Conservation (phyloP, 2,888 invertebrate genomes). For the Orgyia antiqua region DNA sequence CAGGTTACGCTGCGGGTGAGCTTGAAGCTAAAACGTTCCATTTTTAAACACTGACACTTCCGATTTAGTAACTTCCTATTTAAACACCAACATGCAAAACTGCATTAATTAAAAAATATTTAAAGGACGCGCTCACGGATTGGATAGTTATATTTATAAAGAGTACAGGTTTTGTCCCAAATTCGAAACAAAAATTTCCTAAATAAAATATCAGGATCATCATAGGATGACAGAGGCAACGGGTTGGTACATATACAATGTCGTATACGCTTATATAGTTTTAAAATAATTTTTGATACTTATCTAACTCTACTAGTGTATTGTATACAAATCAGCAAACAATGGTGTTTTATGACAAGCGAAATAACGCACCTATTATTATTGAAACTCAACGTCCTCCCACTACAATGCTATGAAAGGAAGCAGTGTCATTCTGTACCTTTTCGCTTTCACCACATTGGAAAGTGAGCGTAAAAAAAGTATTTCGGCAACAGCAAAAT, state of each 20-base stretch:
- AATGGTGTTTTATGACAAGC: slow-evolving; percentile 48
- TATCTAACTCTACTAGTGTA: no score
- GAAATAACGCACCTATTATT: slow-evolving; percentile 48
- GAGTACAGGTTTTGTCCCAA: no score
- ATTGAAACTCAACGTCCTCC: slow-evolving; percentile 63
- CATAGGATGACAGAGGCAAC: no score
- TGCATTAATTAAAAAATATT: no score
- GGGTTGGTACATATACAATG: no score
- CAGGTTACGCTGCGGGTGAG: slow-evolving; percentile 53
- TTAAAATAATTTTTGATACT: no score
- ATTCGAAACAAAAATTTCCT: no score
- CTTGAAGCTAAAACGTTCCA: slow-evolving; percentile 57
- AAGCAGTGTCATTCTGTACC: slow-evolving; percentile 73
- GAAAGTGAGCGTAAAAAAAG: slow-evolving; percentile 77
- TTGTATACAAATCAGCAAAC: slow-evolving; percentile 40
- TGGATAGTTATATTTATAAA: no score
- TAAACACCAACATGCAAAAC: slow-evolving; percentile 10
- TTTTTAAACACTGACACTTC: slow-evolving; percentile 64
- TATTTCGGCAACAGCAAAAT: slow-evolving; percentile 72
- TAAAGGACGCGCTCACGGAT: no score
- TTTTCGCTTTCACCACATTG: slow-evolving; percentile 77
- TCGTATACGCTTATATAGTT: no score
- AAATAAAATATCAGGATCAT: no score
- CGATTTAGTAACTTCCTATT: slow-evolving; percentile 65
- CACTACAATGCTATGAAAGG: slow-evolving; percentile 72